A percentile compares a stretch with the other conserved stretches of the same genome.
These are phyloP conservation scores for Catonia carolina DNA, from an alignment of 2,888 invertebrate genomes.

Conservation along the genomic window DNA sequence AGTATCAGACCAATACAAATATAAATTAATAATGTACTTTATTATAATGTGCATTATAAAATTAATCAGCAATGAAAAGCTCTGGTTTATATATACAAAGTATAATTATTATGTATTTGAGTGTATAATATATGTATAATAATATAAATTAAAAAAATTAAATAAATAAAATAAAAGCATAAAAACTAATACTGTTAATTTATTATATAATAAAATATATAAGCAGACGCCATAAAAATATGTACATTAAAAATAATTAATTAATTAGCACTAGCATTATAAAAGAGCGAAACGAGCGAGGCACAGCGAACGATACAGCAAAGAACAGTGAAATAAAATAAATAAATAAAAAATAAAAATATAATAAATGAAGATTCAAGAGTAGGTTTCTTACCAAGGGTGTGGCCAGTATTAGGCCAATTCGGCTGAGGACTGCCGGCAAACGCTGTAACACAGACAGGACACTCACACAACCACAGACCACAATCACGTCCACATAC, in stretches of 20 bases:
- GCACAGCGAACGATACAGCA: constrained; percentile 17
- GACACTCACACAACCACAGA: constrained; percentile 13
- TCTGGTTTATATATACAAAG: no score
- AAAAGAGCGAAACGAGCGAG: constrained; percentile 14
- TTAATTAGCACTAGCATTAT: background rate
- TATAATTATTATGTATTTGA: no score
- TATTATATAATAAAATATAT: background rate
- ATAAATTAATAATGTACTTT: no score
- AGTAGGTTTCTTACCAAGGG: constrained; percentile 71
- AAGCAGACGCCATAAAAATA: background rate
- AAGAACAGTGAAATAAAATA: constrained; percentile 22
- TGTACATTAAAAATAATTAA: background rate
- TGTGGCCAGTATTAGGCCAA: constrained; percentile 94
- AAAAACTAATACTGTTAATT: background rate
- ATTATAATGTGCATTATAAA: no score
- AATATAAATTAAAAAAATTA: no score
- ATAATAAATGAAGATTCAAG: constrained; percentile 25
- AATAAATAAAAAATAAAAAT: constrained; percentile 21
- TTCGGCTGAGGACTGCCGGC: constrained; percentile 92
- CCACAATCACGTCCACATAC: background rate
- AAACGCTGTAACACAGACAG: constrained; percentile 66
- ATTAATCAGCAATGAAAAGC: no score
- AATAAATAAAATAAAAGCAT: no score
- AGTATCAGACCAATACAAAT: no score
- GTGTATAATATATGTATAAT: no score